phyloP scores from a whole-genome alignment of 2,888 invertebrate genomes.

The Oithona nana region DNA sequence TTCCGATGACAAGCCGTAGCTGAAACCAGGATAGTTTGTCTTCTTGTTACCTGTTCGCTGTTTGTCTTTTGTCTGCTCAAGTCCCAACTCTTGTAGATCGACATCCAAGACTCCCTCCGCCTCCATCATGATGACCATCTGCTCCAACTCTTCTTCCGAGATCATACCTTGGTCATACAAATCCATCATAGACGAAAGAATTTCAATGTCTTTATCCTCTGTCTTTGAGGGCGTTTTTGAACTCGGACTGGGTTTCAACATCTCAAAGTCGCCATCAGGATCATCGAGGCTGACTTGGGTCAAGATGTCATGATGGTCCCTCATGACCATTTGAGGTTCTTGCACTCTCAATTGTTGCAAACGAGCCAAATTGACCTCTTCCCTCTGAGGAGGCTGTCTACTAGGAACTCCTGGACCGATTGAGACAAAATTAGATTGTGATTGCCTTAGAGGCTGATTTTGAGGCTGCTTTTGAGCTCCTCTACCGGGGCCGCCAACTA shows the following conservation, averaged over 20 bases:
- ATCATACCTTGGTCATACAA: background rate
- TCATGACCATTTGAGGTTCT: background rate
- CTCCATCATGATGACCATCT: background rate
- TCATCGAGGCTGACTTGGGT: slow-evolving; percentile 3
- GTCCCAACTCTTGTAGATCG: background rate
- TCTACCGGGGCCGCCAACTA: background rate
- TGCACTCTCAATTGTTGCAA: background rate
- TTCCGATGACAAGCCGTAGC: background rate
- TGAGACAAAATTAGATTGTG: no score
- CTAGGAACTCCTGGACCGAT: no score
- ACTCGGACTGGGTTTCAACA: background rate
- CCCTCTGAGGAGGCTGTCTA: background rate
- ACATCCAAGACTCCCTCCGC: background rate
- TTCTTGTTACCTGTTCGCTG: background rate
- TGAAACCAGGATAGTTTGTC: background rate
- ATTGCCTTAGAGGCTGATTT: background rate
- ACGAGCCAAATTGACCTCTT: background rate
- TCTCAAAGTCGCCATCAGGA: slow-evolving; percentile 5
- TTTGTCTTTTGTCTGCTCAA: background rate
- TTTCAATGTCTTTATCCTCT: background rate
- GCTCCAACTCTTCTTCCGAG: background rate
- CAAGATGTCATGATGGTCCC: background rate
- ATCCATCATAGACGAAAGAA: background rate
- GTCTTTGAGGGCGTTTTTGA: background rate
- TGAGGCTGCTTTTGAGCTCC: background rate